Evolutionary conservation across 2,797 vertebrate genomes (phyloP).

Genomic region (Schizopygopsis pylzovi): DNA sequence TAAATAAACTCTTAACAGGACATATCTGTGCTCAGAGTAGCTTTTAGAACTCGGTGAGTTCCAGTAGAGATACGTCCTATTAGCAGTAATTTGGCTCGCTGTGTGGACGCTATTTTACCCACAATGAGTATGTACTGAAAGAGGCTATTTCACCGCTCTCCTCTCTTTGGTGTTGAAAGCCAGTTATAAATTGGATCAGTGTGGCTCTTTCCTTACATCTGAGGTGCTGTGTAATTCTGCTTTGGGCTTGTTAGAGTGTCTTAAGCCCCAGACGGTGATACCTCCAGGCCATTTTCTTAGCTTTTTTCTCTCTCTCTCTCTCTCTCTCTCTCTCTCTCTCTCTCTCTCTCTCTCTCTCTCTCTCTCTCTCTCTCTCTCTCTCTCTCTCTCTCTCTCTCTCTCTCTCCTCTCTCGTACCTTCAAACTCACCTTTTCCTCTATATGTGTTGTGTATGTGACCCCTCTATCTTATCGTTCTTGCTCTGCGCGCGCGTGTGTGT

Average conservation of each 20-base stretch:
- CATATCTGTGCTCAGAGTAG: slow-evolving; percentile 33
- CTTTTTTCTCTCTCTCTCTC: slow-evolving; percentile 9
- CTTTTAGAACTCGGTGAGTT: slow-evolving; percentile 43
- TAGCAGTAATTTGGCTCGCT: slow-evolving; percentile 76
- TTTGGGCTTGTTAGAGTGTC: slow-evolving; percentile 57
- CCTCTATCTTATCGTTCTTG: slow-evolving; percentile 32
- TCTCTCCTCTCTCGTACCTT: not conserved
- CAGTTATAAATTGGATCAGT: slow-evolving; percentile 66
- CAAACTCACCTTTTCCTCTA: not conserved
- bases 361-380: slow-evolving; percentile 7
- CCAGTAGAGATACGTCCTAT: slow-evolving; percentile 75
- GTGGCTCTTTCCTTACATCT: slow-evolving; percentile 68
- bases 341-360: slow-evolving; percentile 16
- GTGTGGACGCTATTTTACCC: slow-evolving; percentile 72
- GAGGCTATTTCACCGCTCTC: slow-evolving; percentile 49
- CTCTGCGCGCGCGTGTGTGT: slow-evolving; percentile 18
- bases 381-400: slow-evolving; percentile 17
- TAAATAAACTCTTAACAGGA: slow-evolving; percentile 44
- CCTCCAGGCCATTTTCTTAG: slow-evolving; percentile 32
- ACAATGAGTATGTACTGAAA: slow-evolving; percentile 50
- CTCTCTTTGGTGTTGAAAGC: slow-evolving; percentile 61
- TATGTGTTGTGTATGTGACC: not conserved
- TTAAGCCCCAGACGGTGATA: slow-evolving; percentile 37
- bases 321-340: not conserved
- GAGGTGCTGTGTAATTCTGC: slow-evolving; percentile 63